Base-by-base conservation (phyloP, 2,797 vertebrate genomes). In the Staurois parvus region DNA sequence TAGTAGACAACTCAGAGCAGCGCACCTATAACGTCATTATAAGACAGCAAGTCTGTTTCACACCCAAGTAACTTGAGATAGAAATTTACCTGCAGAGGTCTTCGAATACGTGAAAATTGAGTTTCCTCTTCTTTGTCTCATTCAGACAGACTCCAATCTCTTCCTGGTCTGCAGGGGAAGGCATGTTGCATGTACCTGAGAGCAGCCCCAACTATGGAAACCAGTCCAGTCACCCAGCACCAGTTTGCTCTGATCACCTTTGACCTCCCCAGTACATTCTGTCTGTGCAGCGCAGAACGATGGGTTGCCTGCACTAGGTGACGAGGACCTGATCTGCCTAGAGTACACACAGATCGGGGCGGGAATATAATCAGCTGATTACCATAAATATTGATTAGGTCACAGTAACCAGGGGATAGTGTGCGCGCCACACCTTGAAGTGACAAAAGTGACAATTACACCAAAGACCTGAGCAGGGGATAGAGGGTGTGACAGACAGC, bases 91-190 rank as follows among this genome's bases (percentile, higher is more conserved):
- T 92, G 90, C 94, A 95, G 40, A 94, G 91, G 7, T 89, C 91
- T 1, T 90, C 87, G 72, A 95, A 95, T 0, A 90, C 88, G 28
- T 91, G 88, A 77, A 95, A 89, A 74, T 95, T 94, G 79, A 95
- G 92, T 87, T 90, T 92, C 86, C 88, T 89, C 72, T 91, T 93
- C 72, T 96, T 96, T 88, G 94, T 95, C 0, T 92, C 91, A 87
- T 93, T 95, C 67, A 95, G 90, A 29, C 91, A 95, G 89, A 95
- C 93, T 5, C 95, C 95, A 2, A 96, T 93, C 42, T 90, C 32
- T 85, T 87, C 42, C 76, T 82, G n/a, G 59, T 76, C 6, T 72
- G 30, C 74, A 91, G 89, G 32, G 32, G 87, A 85, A n/a, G 82
- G 85, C 88, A 89, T 89, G 42, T 32, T 77, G 29, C 7, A 17